phyloP scores from a whole-genome alignment of 2,888 invertebrate species.

The Iselma pallidipennis region DNA sequence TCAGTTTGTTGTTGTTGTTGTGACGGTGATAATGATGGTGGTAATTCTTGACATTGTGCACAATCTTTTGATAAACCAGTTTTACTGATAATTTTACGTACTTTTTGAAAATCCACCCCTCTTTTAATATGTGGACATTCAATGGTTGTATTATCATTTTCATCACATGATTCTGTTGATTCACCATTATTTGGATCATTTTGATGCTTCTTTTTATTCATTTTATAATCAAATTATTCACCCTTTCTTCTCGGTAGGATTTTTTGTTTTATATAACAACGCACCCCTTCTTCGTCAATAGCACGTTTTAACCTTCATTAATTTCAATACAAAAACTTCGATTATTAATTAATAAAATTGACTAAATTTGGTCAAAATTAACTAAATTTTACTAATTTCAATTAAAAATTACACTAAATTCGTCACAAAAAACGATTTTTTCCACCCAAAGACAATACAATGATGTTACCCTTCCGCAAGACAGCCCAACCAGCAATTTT shows the following conservation, averaged over 20 bases:
- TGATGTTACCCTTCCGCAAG: too few species aligned
- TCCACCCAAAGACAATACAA: too few species aligned
- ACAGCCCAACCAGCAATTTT: not conserved
- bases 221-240: too few species aligned
- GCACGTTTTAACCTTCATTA: slow-evolving; percentile 22
- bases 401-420: too few species aligned
- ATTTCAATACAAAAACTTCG: not conserved
- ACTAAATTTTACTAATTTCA: not conserved
- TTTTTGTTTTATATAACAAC: slow-evolving; percentile 2
- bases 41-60: slow-evolving; percentile 51
- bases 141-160: slow-evolving; percentile 62
- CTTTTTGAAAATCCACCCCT: slow-evolving; percentile 67
- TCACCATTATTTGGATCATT: slow-evolving; percentile 67
- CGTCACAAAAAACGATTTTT: too few species aligned
- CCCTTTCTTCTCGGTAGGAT: slow-evolving; percentile 35
- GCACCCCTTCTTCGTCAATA: not conserved
- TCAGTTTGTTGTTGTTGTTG: slow-evolving; percentile 1
- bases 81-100: slow-evolving; percentile 58
- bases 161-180: slow-evolving; percentile 75
- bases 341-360: not conserved
- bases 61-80: slow-evolving; percentile 59
- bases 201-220: slow-evolving; percentile 78
- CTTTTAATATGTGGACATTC: slow-evolving; percentile 72
- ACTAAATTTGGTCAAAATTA: not conserved
- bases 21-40: not conserved